Evolutionary conservation across 2,113 vertebrate species (phyloP), one percentile per base, ranked within the genome.

Genomic region (Oryctolagus cuniculus): DNA sequence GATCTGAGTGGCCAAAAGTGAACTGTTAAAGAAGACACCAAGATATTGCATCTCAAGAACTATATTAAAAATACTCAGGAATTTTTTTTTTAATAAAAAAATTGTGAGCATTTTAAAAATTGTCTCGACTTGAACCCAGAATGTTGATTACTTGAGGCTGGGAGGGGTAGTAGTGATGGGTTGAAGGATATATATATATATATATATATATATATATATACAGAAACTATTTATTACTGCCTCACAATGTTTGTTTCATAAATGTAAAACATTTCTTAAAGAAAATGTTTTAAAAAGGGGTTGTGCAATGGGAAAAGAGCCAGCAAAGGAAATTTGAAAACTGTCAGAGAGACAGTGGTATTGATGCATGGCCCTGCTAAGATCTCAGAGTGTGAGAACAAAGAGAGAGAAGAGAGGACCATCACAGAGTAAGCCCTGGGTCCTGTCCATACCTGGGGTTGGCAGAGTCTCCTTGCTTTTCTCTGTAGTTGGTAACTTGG

Each of bases 381-480:
- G 27, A 77, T 81, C 75, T 72, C 87, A 79, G 17, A 63, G 9
- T 44, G 1, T 7, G 16, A 58, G 12, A 82, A 69, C 10, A 69
- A 88, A n/a, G 16, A 15, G 4, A 44, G 24, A 80, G 38, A 83
- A 70, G 29, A 89, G 13, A 3, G 19, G 75, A 64, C 24, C 1
- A 10, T 21, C 6, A 66, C 86, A 82, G 12, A 53, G 51, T 38
- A 34, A 79, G 25, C 12, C 44, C 55, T 75, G 78, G 49, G 36
- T 2, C 12, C n/a, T 5, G 24, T 6, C 15, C 2, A 24, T 10
- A 0, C 31, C 36, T 66, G 10, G 29, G 15, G 9, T 17, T 67
- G 55, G 77, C 67, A 13, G 55, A 22, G 34, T 85, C 21, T 17
- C 19, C 66, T 67, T 51, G 6, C 16, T 63, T 19, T 86, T 80